A percentile compares a stretch with the other conserved stretches of the same genome.
These are phyloP conservation scores for Nasua narica DNA, from an alignment of 2,797 vertebrate species.

Conservation along the genomic window DNA sequence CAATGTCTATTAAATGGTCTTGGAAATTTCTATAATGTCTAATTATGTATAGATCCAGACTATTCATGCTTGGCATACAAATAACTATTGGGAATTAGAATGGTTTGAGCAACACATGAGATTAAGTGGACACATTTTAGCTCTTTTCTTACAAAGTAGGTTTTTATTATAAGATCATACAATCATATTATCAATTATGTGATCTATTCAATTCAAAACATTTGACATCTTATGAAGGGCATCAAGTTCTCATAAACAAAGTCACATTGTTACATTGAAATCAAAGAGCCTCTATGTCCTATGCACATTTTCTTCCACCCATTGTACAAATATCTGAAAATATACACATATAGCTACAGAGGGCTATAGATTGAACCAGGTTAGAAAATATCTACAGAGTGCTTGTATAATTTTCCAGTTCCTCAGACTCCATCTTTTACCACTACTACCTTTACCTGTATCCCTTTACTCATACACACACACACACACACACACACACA, in stretches of 20 bases:
- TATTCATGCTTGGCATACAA: not conserved
- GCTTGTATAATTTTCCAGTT: not conserved
- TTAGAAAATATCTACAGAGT: not conserved
- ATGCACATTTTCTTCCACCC: not conserved
- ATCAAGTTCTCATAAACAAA: not conserved
- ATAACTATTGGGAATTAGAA: not conserved
- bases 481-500: too few relatives aligned
- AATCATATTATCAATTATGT: not conserved
- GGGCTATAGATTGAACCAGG: too few relatives aligned
- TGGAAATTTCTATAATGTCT: not conserved
- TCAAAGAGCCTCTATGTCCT: not conserved
- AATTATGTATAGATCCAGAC: not conserved
- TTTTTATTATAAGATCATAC: not conserved
- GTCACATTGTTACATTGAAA: not conserved
- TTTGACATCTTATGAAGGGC: not conserved
- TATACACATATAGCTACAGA: not conserved
- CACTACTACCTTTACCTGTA: not conserved
- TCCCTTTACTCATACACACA: too few relatives aligned
- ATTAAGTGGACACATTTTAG: not conserved
- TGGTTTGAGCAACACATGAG: not conserved
- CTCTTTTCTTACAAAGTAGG: not conserved
- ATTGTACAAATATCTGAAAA: not conserved
- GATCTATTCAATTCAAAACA: not conserved
- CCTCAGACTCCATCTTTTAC: not conserved
- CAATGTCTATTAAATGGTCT: not conserved